Evolutionary conservation across 2,888 invertebrate species (phyloP), one percentile per base, ranked within the genome.

Genomic region (Drymonia ruficornis): DNA sequence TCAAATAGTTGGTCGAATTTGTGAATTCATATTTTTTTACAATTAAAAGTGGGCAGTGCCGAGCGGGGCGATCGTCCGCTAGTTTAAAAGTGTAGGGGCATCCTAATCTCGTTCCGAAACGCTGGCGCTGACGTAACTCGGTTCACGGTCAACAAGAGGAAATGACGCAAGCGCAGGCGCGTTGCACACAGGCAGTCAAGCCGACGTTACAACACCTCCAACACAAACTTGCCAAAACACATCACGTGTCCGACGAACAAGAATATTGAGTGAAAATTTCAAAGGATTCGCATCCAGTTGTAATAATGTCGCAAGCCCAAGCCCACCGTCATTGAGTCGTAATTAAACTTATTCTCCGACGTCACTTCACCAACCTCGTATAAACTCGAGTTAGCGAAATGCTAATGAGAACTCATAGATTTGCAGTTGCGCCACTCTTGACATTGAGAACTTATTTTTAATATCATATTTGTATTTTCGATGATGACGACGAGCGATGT

Each of bases 71-170:
- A 79, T 68, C 77, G 81, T 79, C 78, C 80, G 79, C 78, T 78
- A 74, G 65, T 72, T 76, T 61, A 52, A 50, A 49, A 70, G 72
- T 72, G 83, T 86, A 83, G 83, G 83, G 82, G 82, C 87, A 84
- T 87, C 86, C 84, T 83, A 84, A 86, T 84, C 81, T 84, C 78
- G 76, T 68, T 70, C 76, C 74, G 71, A 84, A 84, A 80, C 80
- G 65, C 65, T 69, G 72, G 50, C 70, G 79, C 77, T 89, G 89
- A 91, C 90, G 91, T 91, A 87, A 91, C 86, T 57, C 78, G 67
- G 90, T 91, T 91, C 92, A 91, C 87, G 92, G 92, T 87, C 92
- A 87, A 65, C 83, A 71, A 82, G 81, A 91, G 91, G 92, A 92
- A 91, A 89, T 91, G 91, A 92, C 91, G 91, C 90, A 89, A 89